Evolutionary conservation across 2,888 invertebrate species (phyloP), one percentile per base, ranked within the genome.

Genomic region (Amphimallon solstitiale): DNA sequence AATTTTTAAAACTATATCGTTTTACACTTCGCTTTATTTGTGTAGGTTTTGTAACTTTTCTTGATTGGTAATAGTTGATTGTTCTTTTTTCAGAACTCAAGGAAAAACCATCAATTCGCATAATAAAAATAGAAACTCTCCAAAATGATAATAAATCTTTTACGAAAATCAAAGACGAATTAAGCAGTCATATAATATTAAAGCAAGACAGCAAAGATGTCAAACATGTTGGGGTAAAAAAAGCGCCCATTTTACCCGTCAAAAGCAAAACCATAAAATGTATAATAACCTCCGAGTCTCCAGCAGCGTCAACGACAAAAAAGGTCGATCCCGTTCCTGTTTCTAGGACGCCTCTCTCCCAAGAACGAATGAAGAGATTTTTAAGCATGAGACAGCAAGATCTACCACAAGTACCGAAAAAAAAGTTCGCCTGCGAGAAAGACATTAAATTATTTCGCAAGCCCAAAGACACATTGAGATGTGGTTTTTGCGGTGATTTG

Each of bases 331-430:
- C 54, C 1, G 2, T n/a, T 4, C 0, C 84, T 70, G 92, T 92
- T 79, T 89, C 89, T 67, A 92, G 92, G 82, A 87, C 23, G n/a
- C 38, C 56, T 10, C 88, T 69, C 92, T 92, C 85, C 87, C 88
- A 80, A 86, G 71, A 71, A 17, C 56, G 81, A 29, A 76, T 75
- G 75, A 76, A 76, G 63, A 66, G 75, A 37, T 81, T 81, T 63
- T 65, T 78, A 29, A 75, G 71, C 15, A 77, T 80, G 80, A 76
- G 72, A 7, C 71, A 74, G 0, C 67, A 72, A 3, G 77, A 79
- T 64, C 14, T 79, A 7, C 70, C 69, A 1, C 70, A 73, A 5
- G 63, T 65, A 0, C 43, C 49, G 12, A 73, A 72, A 52, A 76
- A 73, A 63, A 68, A 65, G 51, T 70, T 63, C 19, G 74, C 74